A percentile compares a stretch with the other conserved stretches of the same genome.
These are phyloP conservation scores for Amblyraja radiata DNA, from an alignment of 2,797 vertebrate species.

Conservation along the genomic window DNA sequence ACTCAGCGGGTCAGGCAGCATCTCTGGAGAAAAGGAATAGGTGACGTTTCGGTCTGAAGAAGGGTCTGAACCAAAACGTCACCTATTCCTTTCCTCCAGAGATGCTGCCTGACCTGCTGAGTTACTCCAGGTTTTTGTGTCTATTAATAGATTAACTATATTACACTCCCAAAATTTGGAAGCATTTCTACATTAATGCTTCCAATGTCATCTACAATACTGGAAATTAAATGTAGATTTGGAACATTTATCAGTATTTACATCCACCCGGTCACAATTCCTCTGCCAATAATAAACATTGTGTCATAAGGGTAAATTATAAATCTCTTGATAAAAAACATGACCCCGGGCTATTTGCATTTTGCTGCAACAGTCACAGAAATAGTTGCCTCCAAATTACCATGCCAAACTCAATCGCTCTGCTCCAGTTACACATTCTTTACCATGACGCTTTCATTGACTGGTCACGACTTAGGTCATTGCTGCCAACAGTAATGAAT, in stretches of 20 bases:
- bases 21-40: too few relatives aligned
- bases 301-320: background rate
- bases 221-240: background rate
- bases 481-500: background rate
- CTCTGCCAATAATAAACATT: constrained; percentile 19
- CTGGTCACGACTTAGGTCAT: background rate
- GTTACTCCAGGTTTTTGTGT: too few relatives aligned
- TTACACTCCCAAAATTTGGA: background rate
- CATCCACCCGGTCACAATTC: background rate
- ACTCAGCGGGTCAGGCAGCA: too few relatives aligned
- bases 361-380: background rate
- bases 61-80: too few relatives aligned
- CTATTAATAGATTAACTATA: background rate
- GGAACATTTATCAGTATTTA: background rate
- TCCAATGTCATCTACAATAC: background rate
- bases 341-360: background rate
- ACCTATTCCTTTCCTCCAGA: too few relatives aligned
- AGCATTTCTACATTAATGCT: background rate
- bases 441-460: constrained; percentile 23
- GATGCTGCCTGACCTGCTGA: too few relatives aligned
- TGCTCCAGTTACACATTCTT: background rate
- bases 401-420: background rate
- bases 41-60: too few relatives aligned
- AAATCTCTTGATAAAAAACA: background rate
- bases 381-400: background rate